Conservation (phyloP, 2,888 invertebrate genomes). For the Polyommatus iphigenia region DNA sequence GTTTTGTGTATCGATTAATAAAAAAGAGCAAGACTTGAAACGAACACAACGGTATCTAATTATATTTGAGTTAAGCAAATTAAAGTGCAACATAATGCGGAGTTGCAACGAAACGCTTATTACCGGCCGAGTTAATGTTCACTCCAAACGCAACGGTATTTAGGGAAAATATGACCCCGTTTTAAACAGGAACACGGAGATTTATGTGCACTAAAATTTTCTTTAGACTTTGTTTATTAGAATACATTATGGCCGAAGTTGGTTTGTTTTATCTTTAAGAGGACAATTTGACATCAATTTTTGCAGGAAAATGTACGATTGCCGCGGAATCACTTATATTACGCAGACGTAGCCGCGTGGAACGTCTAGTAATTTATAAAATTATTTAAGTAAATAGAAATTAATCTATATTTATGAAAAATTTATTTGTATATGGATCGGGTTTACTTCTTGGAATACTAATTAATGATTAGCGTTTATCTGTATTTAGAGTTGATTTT, state of each 20-base stretch:
- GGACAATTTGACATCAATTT: too few species aligned
- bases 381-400: too few species aligned
- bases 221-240: conserved; percentile 22
- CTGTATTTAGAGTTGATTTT: background rate
- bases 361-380: too few species aligned
- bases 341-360: too few species aligned
- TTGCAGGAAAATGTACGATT: too few species aligned
- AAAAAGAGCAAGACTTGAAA: background rate
- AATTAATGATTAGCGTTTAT: background rate
- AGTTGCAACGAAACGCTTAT: conserved; percentile 41
- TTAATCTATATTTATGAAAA: background rate
- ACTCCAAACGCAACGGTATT: conserved; percentile 43
- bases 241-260: background rate
- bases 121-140: conserved; percentile 43
- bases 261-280: background rate
- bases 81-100: conserved; percentile 35
- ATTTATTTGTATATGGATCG: background rate
- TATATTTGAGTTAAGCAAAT: conserved; percentile 34
- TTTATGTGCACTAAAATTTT: conserved; percentile 37
- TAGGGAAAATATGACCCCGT: conserved; percentile 45
- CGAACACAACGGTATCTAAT: conserved; percentile 13
- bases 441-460: background rate
- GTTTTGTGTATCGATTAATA: too few species aligned
- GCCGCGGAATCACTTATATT: too few species aligned
- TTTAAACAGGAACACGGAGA: conserved; percentile 42